Evolutionary conservation across 2,888 invertebrate species (phyloP).

Genomic region (Trileptium ribeirensis): DNA sequence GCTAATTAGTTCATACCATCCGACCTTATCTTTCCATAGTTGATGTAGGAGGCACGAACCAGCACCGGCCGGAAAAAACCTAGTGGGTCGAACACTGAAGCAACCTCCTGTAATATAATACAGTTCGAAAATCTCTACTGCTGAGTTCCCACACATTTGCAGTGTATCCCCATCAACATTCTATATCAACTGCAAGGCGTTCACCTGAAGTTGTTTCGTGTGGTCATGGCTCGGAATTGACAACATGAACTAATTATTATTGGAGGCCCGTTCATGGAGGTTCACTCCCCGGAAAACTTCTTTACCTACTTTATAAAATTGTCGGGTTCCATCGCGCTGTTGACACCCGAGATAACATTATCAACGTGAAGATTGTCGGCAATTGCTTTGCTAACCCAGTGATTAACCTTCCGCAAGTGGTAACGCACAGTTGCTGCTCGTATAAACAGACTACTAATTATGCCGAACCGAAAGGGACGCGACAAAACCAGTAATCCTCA

Average conservation of each 20-base stretch:
- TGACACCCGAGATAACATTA: neutral
- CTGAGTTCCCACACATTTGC: no score
- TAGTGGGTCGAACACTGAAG: neutral
- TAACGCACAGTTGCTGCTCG: conserved; percentile 28
- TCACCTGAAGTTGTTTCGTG: neutral
- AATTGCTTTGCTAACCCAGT: neutral
- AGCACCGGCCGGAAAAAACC: neutral
- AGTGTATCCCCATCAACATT: no score
- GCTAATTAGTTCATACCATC: neutral
- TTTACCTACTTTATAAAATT: neutral
- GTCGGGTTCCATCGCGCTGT: neutral
- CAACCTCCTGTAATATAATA: neutral
- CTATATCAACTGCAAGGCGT: neutral
- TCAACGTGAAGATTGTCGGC: neutral
- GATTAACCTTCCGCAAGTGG: conserved; percentile 1
- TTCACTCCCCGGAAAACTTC: neutral
- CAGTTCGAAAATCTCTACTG: no score
- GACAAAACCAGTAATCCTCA: conserved; percentile 28
- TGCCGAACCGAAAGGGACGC: conserved; percentile 38
- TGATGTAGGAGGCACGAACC: neutral
- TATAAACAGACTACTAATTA: conserved; percentile 29
- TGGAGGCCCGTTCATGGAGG: neutral
- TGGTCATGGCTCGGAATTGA: neutral
- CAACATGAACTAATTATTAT: neutral
- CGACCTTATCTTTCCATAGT: neutral